Evolutionary conservation across 2,113 vertebrate genomes (phyloP).

Genomic region (Dipodomys merriami): DNA sequence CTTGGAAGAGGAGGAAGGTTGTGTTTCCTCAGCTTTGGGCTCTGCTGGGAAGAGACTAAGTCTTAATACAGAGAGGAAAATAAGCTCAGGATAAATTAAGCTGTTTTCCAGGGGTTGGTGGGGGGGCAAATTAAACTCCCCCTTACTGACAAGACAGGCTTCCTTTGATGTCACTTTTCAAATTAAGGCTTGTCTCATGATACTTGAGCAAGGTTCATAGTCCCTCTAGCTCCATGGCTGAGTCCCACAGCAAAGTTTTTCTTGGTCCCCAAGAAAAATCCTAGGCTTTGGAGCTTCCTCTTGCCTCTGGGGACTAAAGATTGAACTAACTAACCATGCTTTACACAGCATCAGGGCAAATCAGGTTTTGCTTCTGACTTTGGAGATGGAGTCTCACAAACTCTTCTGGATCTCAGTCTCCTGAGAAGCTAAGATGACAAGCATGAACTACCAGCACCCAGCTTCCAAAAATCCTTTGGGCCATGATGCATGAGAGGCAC

Average conservation of each 20-base stretch:
- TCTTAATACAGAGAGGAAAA: slow-evolving; percentile 53
- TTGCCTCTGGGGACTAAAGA: neutral
- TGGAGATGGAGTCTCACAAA: too few species aligned
- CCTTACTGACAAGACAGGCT: neutral
- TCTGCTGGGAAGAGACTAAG: slow-evolving; percentile 27
- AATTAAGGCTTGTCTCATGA: neutral
- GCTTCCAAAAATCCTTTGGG: too few species aligned
- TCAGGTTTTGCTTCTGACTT: neutral
- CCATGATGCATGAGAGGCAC: too few species aligned
- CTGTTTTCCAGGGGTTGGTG: neutral
- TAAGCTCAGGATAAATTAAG: slow-evolving; percentile 10
- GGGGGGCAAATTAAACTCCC: neutral
- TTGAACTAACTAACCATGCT: neutral
- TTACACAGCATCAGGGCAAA: neutral
- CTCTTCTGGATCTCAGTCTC: too few species aligned
- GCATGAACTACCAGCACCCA: too few species aligned
- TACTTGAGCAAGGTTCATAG: neutral
- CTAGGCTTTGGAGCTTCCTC: neutral
- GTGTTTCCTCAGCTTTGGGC: slow-evolving; percentile 53
- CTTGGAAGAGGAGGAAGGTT: neutral
- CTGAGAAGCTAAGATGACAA: too few species aligned
- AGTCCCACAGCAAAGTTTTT: neutral
- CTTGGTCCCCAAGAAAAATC: neutral
- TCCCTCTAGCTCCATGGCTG: neutral
- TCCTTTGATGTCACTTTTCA: slow-evolving; percentile 57